Percentiles rank a stretch among this genome's conserved stretches.
These are phyloP conservation scores for Tridacna gigas DNA, from an alignment of 2,888 invertebrate species.

Conservation along the genomic window DNA sequence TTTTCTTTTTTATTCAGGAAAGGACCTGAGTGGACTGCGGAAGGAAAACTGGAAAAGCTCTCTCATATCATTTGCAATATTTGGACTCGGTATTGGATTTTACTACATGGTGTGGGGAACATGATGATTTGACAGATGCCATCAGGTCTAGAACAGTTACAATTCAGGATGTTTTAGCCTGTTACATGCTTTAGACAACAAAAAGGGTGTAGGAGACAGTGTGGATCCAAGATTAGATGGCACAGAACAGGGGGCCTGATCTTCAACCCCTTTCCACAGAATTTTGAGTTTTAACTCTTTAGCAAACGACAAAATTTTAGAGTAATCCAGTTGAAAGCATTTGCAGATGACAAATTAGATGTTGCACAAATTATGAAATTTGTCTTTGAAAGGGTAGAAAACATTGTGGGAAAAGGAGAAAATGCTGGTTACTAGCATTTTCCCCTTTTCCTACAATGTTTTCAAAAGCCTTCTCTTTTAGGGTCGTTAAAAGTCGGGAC, in stretches of 20 bases:
- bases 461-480: too few species aligned
- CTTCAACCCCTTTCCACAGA: background rate
- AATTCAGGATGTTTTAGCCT: too few species aligned
- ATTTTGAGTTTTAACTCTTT: background rate
- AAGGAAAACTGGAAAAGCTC: slow-evolving; percentile 57
- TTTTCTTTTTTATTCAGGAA: slow-evolving; percentile 37
- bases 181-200: background rate
- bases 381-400: background rate
- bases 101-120: slow-evolving; percentile 44
- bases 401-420: slow-evolving; percentile 8
- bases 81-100: slow-evolving; percentile 42
- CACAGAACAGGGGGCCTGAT: background rate
- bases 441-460: too few species aligned
- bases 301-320: too few species aligned
- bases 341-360: too few species aligned
- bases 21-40: slow-evolving; percentile 37
- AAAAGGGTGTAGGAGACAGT: background rate
- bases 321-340: too few species aligned
- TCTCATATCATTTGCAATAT: slow-evolving; percentile 48
- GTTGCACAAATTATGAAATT: too few species aligned
- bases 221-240: background rate
- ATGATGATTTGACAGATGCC: background rate
- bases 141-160: too few species aligned
- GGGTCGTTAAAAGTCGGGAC: too few species aligned
- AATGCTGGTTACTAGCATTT: too few species aligned